A percentile compares a stretch with the other conserved stretches of the same genome.
Conservation (phyloP, 2,113 vertebrate species). For the mouse (Mus musculus) region GRCm39 chr10:19969001-19969500, state of each 20-base stretch:
- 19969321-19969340: neutral
- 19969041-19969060: neutral
- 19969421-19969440: neutral
- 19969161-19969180: no score
- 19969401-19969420: neutral
- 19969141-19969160: no score
- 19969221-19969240: neutral
- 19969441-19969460: neutral
- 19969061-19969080: neutral
- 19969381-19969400: neutral
- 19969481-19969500: neutral
- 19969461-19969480: no score
- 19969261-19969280: neutral
- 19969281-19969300: constrained; percentile 13
- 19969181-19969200: neutral
- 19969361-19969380: neutral
- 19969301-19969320: neutral
- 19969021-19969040: neutral
- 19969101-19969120: neutral
- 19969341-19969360: neutral
- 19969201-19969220: neutral
- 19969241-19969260: neutral
- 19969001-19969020: neutral
- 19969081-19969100: neutral
- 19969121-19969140: neutral